These are phyloP conservation scores for Heliconius erato DNA, from an alignment of 2,888 invertebrate genomes.

Conservation along the genomic window DNA sequence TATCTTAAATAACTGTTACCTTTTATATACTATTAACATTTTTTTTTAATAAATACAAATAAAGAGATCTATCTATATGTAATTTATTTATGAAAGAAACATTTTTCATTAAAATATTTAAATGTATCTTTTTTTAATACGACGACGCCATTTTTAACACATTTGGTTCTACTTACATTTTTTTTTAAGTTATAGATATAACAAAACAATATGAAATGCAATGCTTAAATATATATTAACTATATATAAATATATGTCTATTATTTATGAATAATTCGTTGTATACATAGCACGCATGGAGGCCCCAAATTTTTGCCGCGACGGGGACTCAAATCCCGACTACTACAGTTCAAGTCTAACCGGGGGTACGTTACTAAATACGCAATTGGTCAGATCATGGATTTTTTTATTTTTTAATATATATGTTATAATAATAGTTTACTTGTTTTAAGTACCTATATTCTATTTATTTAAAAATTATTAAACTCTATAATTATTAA, in stretches of 20 bases:
- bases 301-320: constrained; percentile 95
- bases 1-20: neutral
- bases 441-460: no score
- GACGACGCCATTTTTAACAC: neutral
- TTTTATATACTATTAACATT: no score
- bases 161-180: neutral
- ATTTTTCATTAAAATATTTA: no score
- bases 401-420: neutral
- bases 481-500: no score
- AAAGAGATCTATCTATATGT: no score
- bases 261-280: constrained; percentile 24
- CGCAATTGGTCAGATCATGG: constrained; percentile 76
- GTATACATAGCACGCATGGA: constrained; percentile 86
- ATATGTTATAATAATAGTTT: no score
- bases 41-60: no score
- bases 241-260: neutral
- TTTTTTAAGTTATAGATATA: neutral
- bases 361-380: constrained; percentile 90
- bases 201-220: neutral
- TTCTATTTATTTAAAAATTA: no score
- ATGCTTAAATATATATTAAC: neutral
- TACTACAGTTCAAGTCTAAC: constrained; percentile 95
- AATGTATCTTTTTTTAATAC: no score
- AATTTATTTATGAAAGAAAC: no score
- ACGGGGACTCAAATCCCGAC: constrained; percentile 95